These are phyloP conservation scores for Hedychridium roseum DNA, from an alignment of 2,888 invertebrate genomes.

Conservation along the genomic window DNA sequence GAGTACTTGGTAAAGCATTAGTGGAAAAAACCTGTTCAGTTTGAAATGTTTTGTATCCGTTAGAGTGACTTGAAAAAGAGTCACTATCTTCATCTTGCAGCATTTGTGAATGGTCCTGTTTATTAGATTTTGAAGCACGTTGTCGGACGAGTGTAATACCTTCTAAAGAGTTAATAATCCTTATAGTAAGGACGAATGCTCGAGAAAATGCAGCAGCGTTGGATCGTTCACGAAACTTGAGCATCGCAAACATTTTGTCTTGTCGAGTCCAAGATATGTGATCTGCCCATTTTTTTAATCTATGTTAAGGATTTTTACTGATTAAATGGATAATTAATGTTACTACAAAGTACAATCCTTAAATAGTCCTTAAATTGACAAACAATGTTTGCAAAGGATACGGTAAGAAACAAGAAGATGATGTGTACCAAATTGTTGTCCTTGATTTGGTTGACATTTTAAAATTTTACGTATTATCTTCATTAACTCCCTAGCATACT, in stretches of 20 bases:
- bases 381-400: slow-evolving; percentile 47
- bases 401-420: slow-evolving; percentile 57
- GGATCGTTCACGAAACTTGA: slow-evolving; percentile 52
- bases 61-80: too few relatives aligned
- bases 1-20: too few relatives aligned
- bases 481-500: slow-evolving; percentile 54
- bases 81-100: too few relatives aligned
- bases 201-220: slow-evolving; percentile 47
- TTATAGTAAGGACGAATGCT: slow-evolving; percentile 55
- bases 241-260: slow-evolving; percentile 57
- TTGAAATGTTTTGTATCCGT: too few relatives aligned
- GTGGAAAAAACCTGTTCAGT: too few relatives aligned
- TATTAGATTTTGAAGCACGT: background rate
- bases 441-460: slow-evolving; percentile 52
- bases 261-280: slow-evolving; percentile 56
- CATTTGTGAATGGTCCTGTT: background rate
- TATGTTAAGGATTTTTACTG: too few relatives aligned
- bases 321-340: too few relatives aligned
- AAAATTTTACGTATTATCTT: slow-evolving; percentile 57
- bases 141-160: too few relatives aligned
- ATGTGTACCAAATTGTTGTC: slow-evolving; percentile 56
- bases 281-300: too few relatives aligned
- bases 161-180: background rate
- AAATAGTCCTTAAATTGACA: background rate
- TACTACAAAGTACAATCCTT: too few relatives aligned